phyloP scores from a whole-genome alignment of 2,888 invertebrate genomes.

The Tetragonula carbonaria region DNA sequence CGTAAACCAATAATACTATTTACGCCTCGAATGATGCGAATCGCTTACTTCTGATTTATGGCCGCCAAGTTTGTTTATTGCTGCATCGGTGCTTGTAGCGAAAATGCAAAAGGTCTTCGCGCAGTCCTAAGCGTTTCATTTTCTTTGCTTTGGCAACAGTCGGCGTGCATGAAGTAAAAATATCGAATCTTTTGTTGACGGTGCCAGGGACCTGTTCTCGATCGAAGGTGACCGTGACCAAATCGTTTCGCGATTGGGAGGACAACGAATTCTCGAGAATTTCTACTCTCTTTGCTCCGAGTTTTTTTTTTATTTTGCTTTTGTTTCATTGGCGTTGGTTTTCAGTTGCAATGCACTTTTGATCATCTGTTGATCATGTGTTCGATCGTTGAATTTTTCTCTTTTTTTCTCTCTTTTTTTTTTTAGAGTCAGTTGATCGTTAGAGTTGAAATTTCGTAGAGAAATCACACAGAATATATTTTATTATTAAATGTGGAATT shows the following conservation, averaged over 20 bases:
- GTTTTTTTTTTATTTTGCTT: not conserved
- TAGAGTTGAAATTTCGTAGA: not conserved
- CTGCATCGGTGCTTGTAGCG: slow-evolving; percentile 67
- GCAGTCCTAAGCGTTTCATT: slow-evolving; percentile 2
- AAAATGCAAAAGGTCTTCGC: slow-evolving; percentile 69
- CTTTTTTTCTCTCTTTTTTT: no score
- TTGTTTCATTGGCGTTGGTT: not conserved
- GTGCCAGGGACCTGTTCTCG: not conserved
- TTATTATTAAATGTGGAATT: no score
- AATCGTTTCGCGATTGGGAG: not conserved
- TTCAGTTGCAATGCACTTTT: no score
- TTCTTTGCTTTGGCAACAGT: not conserved
- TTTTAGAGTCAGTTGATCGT: not conserved
- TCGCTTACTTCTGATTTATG: slow-evolving; percentile 79
- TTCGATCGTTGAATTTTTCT: not conserved
- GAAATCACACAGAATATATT: no score
- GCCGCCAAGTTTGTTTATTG: slow-evolving; percentile 72
- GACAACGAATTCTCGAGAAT: not conserved
- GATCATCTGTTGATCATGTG: not conserved
- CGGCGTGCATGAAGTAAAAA: not conserved
- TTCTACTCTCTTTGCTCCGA: not conserved
- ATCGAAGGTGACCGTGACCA: slow-evolving; percentile 1
- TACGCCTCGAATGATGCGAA: slow-evolving; percentile 80
- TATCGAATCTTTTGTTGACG: not conserved
- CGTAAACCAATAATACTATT: slow-evolving; percentile 83